A percentile compares a stretch with the other conserved stretches of the same genome.
phyloP scores from a whole-genome alignment of 2,113 vertebrate genomes.

The Syngnathus floridae region DNA sequence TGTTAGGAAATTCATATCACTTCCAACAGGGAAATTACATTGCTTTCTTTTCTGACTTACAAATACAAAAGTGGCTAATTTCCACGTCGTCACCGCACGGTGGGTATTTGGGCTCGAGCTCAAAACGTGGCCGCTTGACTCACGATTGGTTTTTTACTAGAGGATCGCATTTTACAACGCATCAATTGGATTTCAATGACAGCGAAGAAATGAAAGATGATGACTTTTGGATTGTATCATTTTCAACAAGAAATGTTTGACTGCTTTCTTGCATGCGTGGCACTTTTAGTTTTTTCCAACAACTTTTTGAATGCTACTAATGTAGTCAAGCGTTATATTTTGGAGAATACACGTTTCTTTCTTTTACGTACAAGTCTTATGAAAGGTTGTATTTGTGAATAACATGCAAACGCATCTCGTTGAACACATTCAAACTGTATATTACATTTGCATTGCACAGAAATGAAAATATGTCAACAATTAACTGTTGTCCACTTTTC shows the following conservation, averaged over 20 bases:
- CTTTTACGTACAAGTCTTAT: conserved; percentile 63
- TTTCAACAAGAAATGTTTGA: background rate
- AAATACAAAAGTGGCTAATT: no score
- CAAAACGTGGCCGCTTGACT: no score
- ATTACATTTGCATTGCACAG: conserved; percentile 18
- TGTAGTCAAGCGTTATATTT: conserved; percentile 25
- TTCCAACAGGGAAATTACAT: no score
- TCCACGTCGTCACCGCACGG: no score
- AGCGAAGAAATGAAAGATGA: background rate
- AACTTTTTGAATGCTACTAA: conserved; percentile 13
- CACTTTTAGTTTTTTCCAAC: conserved; percentile 47
- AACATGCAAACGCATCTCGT: conserved; percentile 12
- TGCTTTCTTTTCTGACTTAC: no score
- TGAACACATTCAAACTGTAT: conserved; percentile 39
- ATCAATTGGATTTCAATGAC: background rate
- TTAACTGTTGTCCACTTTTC: background rate
- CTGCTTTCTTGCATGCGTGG: conserved; percentile 53
- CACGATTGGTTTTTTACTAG: no score
- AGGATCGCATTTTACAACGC: no score
- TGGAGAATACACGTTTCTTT: conserved; percentile 32
- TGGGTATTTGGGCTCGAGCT: no score
- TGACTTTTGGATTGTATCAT: background rate
- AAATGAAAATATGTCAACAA: background rate
- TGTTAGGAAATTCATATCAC: no score
- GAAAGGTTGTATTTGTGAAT: conserved; percentile 27